Evolutionary conservation across 1,140 invertebrate species (phyloP).

Genomic region (Formica selysi): DNA sequence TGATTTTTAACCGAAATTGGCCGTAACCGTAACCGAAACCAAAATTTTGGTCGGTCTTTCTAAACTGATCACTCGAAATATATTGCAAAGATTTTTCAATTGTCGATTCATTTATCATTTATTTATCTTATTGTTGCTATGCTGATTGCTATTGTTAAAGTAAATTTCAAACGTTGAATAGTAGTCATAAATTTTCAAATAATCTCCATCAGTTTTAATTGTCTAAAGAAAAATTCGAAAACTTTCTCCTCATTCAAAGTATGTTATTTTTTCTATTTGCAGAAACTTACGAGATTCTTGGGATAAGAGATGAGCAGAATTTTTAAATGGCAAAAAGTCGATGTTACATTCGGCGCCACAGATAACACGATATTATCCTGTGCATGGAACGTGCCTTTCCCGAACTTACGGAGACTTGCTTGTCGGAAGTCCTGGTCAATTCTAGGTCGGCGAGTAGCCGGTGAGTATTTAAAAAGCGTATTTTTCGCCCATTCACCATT

Average conservation of each 20-base stretch:
- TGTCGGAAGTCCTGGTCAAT: constrained; percentile 64
- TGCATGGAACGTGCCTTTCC: constrained; percentile 76
- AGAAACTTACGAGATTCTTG: neutral
- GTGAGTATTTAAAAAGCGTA: constrained; percentile 78
- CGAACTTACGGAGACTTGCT: constrained; percentile 69
- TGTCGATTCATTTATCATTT: too few species aligned
- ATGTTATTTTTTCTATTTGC: neutral
- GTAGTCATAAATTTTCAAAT: too few species aligned
- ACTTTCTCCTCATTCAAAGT: neutral
- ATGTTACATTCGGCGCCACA: neutral
- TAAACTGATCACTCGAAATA: neutral
- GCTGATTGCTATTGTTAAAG: too few species aligned
- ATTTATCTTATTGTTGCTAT: too few species aligned
- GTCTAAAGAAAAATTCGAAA: neutral
- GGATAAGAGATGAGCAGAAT: neutral
- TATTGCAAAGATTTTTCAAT: too few species aligned
- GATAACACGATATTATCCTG: constrained; percentile 68
- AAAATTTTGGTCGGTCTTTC: too few species aligned
- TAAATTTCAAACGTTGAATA: too few species aligned
- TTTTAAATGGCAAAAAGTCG: neutral
- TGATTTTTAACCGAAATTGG: too few species aligned
- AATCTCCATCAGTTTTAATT: too few species aligned
- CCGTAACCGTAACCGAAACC: too few species aligned
- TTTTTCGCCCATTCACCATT: constrained; percentile 77
- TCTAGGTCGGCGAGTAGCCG: constrained; percentile 67